These are phyloP conservation scores for Laupala kohalensis DNA, from an alignment of 1,140 invertebrate species.

Conservation along the genomic window DNA sequence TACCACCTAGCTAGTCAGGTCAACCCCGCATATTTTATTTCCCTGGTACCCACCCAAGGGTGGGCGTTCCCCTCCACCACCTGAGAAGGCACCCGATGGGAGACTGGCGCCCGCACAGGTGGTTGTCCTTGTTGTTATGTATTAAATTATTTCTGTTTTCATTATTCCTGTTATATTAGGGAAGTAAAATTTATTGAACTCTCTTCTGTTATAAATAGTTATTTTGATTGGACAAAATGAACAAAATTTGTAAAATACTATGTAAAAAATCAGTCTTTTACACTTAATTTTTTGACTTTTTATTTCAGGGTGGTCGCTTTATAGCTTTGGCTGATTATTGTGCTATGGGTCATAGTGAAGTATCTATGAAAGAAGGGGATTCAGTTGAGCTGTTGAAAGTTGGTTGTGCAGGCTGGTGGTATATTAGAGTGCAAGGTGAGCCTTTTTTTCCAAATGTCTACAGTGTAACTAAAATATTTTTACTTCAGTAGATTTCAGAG, in stretches of 20 bases:
- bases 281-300: not conserved
- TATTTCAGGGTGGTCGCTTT: conserved; percentile 52
- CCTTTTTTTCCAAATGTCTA: conserved; percentile 11
- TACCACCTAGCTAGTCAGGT: too few relatives aligned
- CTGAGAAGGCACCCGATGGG: too few relatives aligned
- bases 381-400: conserved; percentile 75
- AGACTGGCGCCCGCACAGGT: too few relatives aligned
- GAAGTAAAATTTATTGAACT: too few relatives aligned
- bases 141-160: too few relatives aligned
- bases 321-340: conserved; percentile 82
- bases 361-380: conserved; percentile 79
- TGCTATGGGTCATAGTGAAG: conserved; percentile 74
- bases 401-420: conserved; percentile 93
- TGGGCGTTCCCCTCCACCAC: too few relatives aligned
- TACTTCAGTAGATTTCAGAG: not conserved
- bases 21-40: too few relatives aligned
- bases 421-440: conserved; percentile 66
- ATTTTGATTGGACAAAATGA: not conserved
- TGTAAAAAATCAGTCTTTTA: not conserved
- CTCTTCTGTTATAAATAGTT: too few relatives aligned
- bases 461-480: conserved; percentile 5
- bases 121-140: too few relatives aligned
- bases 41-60: too few relatives aligned
- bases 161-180: too few relatives aligned
- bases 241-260: not conserved